These are phyloP conservation scores for Erythrocebus patas DNA, from an alignment of 2,113 vertebrate species.

Conservation along the genomic window DNA sequence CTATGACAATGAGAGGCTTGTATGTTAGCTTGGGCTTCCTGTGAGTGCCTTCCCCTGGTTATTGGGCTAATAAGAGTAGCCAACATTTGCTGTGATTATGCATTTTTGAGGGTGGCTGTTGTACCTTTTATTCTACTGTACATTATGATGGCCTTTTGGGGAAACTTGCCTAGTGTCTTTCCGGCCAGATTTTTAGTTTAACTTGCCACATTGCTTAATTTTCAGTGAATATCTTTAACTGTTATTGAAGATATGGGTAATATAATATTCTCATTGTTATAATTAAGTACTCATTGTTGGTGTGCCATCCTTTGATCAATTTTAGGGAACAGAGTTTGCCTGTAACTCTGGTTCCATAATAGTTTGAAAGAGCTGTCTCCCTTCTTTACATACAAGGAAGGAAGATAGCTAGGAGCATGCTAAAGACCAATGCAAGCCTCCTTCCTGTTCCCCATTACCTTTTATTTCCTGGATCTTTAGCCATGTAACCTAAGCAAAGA, in stretches of 20 bases:
- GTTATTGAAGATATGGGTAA: neutral
- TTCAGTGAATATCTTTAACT: neutral
- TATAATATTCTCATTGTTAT: neutral
- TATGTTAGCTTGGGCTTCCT: neutral
- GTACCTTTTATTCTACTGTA: neutral
- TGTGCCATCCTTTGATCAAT: neutral
- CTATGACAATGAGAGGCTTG: rapidly evolving
- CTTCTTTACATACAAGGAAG: neutral
- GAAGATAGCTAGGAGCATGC: neutral
- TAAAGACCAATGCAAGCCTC: neutral
- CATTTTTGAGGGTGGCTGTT: neutral
- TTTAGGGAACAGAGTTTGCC: constrained; percentile 9
- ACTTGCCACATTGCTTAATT: neutral
- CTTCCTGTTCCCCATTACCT: neutral
- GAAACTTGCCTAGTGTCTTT: neutral
- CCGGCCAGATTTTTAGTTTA: neutral
- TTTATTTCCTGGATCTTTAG: neutral
- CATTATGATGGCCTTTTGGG: neutral
- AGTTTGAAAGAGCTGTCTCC: constrained; percentile 18
- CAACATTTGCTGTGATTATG: neutral
- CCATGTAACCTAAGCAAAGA: neutral
- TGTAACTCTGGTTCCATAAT: neutral
- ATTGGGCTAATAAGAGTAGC: neutral
- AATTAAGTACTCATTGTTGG: neutral
- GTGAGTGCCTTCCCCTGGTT: neutral